These are phyloP conservation scores for Phymorhynchus buccinoides DNA, from an alignment of 1,140 invertebrate genomes.

Conservation along the genomic window DNA sequence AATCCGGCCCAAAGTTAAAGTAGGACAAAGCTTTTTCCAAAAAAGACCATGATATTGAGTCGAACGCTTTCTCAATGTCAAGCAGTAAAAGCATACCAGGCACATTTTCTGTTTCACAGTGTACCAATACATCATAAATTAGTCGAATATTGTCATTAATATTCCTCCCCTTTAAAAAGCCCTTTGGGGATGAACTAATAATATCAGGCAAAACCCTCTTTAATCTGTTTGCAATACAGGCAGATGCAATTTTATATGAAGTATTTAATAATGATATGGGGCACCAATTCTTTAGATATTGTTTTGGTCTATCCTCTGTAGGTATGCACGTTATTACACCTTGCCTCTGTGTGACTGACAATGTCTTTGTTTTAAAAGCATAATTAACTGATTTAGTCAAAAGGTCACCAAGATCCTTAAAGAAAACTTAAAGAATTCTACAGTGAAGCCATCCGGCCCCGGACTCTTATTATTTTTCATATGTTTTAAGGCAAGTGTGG, in stretches of 20 bases:
- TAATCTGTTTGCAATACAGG: neutral
- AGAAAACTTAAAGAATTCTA: neutral
- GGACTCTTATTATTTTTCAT: constrained; percentile 15
- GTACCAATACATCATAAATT: neutral
- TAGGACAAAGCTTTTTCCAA: neutral
- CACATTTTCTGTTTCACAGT: neutral
- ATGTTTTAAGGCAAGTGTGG: too few species aligned
- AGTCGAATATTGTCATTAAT: constrained; percentile 5
- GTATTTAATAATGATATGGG: neutral
- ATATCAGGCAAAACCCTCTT: neutral
- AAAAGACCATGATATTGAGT: neutral
- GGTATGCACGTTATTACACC: neutral
- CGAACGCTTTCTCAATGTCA: constrained; percentile 1
- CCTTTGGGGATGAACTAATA: neutral
- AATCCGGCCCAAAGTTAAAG: constrained; percentile 18
- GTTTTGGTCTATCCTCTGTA: constrained; percentile 10
- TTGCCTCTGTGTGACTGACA: neutral
- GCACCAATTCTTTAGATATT: neutral
- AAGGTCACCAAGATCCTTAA: neutral
- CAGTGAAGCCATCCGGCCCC: neutral
- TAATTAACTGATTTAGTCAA: neutral
- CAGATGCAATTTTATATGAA: neutral
- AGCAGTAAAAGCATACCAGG: neutral
- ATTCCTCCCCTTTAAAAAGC: neutral
- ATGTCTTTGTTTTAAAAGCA: neutral